Conservation (phyloP, 2,888 invertebrate species). For the Laothoe populi region DNA sequence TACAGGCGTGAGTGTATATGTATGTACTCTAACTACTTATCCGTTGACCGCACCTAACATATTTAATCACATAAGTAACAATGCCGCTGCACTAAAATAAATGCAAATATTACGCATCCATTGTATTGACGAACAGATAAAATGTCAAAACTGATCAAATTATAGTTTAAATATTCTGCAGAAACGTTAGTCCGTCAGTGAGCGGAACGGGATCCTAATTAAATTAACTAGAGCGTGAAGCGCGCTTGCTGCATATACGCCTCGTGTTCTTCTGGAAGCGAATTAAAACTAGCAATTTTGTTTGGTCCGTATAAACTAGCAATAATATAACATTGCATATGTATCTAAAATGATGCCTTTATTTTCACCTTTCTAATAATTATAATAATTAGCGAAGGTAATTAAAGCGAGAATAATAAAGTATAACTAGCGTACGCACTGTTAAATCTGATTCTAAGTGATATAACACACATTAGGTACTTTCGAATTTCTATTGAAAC, state of each 20-base stretch:
- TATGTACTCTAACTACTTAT: too few relatives aligned
- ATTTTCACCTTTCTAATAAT: constrained; percentile 33
- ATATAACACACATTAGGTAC: constrained; percentile 14
- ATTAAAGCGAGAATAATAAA: constrained; percentile 18
- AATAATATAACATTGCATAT: constrained; percentile 36
- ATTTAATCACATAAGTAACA: background rate
- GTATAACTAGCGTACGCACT: constrained; percentile 19
- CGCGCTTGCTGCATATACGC: constrained; percentile 62
- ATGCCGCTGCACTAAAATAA: background rate
- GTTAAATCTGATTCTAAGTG: constrained; percentile 1
- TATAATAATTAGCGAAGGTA: constrained; percentile 24
- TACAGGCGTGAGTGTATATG: too few relatives aligned
- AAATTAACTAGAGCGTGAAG: constrained; percentile 77
- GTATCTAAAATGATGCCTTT: constrained; percentile 30
- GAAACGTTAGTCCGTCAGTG: constrained; percentile 66
- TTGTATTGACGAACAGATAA: constrained; percentile 11
- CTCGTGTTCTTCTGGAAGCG: constrained; percentile 57
- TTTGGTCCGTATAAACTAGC: constrained; percentile 42
- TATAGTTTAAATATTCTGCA: constrained; percentile 58
- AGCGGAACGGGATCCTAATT: constrained; percentile 82
- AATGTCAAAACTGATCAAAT: constrained; percentile 26
- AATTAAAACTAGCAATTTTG: constrained; percentile 55
- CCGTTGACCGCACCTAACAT: constrained; percentile 1
- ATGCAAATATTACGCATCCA: constrained; percentile 12
- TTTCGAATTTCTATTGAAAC: constrained; percentile 3